Percentiles rank a stretch among this genome's conserved stretches.
phyloP scores from a whole-genome alignment of 2,888 invertebrate species.

The Sylvicola fuscatus region DNA sequence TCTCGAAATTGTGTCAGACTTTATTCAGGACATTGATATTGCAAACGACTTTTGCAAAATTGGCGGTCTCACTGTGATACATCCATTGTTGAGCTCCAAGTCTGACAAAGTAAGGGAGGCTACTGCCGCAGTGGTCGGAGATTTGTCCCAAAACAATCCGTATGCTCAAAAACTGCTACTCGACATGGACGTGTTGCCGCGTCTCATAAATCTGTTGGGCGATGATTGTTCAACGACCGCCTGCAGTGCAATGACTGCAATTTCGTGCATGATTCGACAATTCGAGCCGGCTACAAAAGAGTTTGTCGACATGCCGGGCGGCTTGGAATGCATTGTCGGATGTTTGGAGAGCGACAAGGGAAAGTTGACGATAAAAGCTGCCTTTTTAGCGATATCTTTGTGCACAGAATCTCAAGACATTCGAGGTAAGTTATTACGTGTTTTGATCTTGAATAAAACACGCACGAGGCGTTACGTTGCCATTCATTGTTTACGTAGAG shows the following conservation, averaged over 20 bases:
- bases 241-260: constrained; percentile 52
- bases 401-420: constrained; percentile 30
- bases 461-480: too few species aligned
- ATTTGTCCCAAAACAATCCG: constrained; percentile 69
- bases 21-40: constrained; percentile 54
- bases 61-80: constrained; percentile 57
- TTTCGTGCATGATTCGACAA: constrained; percentile 56
- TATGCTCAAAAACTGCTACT: constrained; percentile 55
- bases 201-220: constrained; percentile 34
- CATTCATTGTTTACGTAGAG: too few species aligned
- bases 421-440: constrained; percentile 32
- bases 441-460: too few species aligned
- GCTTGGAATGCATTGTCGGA: constrained; percentile 38
- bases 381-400: constrained; percentile 46
- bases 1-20: constrained; percentile 44
- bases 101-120: constrained; percentile 38
- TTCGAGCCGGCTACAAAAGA: constrained; percentile 35
- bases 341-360: constrained; percentile 34
- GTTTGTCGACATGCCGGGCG: constrained; percentile 37
- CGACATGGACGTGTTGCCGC: constrained; percentile 39
- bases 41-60: constrained; percentile 74
- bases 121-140: constrained; percentile 53
- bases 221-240: constrained; percentile 33
- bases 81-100: constrained; percentile 39
- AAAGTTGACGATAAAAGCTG: constrained; percentile 43